Conservation (phyloP, 2,888 invertebrate species). For the Megaustenia siamemsis region DNA sequence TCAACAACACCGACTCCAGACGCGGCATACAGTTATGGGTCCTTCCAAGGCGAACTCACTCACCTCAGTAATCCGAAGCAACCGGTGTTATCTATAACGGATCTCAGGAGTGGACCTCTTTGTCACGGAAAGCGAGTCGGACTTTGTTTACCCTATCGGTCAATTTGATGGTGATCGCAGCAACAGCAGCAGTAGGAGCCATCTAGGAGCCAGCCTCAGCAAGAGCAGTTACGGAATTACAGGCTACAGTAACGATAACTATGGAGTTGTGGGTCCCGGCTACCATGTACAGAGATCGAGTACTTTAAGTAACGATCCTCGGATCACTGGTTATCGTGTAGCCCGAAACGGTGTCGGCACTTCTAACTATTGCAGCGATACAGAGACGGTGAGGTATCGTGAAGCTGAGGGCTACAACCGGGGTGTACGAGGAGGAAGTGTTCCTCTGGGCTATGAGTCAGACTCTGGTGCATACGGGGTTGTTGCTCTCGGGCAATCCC, state of each 20-base stretch:
- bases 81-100: background rate
- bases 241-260: constrained; percentile 16
- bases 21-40: constrained; percentile 24
- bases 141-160: background rate
- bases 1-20: constrained; percentile 37
- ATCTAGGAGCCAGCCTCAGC: background rate
- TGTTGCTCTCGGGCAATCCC: background rate
- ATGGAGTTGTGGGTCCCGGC: background rate
- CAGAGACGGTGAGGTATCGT: background rate
- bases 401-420: background rate
- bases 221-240: background rate
- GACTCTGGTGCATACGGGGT: constrained; percentile 38
- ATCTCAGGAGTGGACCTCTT: constrained; percentile 22
- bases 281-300: background rate
- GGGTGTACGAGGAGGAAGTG: constrained; percentile 28
- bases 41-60: constrained; percentile 21
- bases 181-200: constrained; percentile 24
- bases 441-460: constrained; percentile 37
- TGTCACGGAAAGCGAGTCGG: constrained; percentile 34
- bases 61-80: background rate
- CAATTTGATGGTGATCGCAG: constrained; percentile 3
- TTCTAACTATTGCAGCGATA: constrained; percentile 37
- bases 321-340: background rate
- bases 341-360: constrained; percentile 20
- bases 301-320: background rate